These are phyloP conservation scores for Cynopterus sphinx DNA, from an alignment of 2,797 vertebrate genomes.

Conservation along the genomic window DNA sequence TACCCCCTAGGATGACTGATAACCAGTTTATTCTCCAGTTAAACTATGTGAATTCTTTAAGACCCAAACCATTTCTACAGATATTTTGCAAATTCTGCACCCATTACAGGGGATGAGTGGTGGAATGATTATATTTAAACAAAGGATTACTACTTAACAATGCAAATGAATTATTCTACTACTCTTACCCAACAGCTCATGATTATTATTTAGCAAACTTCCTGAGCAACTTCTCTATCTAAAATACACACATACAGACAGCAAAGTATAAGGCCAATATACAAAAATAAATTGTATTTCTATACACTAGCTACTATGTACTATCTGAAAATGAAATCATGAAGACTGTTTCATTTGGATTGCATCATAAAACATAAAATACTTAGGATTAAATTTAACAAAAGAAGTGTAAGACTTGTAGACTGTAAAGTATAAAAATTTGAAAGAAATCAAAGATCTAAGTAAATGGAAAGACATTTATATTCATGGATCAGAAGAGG, in stretches of 20 bases:
- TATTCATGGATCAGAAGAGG: neutral
- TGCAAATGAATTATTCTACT: neutral
- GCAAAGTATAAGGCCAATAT: neutral
- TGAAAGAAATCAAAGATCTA: neutral
- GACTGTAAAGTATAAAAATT: neutral
- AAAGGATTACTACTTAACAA: neutral
- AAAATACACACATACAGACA: neutral
- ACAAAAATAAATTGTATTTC: neutral
- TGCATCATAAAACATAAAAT: constrained; percentile 20
- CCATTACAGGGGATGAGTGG: neutral
- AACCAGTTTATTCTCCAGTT: constrained; percentile 4
- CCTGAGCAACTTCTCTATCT: neutral
- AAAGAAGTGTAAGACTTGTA: neutral
- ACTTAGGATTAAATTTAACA: neutral
- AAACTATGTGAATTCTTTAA: neutral
- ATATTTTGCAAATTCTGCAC: neutral
- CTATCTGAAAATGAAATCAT: constrained; percentile 34
- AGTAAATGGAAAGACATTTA: neutral
- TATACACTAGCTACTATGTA: neutral
- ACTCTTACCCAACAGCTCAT: neutral
- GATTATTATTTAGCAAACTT: constrained; percentile 25
- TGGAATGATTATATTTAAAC: neutral
- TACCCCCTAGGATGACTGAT: neutral
- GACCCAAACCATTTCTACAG: neutral
- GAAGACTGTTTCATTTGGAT: neutral